Percentiles rank a stretch among this genome's conserved stretches.
Evolutionary conservation across 2,113 vertebrate species (phyloP).

Genomic region (Pycnonotus jocosus): DNA sequence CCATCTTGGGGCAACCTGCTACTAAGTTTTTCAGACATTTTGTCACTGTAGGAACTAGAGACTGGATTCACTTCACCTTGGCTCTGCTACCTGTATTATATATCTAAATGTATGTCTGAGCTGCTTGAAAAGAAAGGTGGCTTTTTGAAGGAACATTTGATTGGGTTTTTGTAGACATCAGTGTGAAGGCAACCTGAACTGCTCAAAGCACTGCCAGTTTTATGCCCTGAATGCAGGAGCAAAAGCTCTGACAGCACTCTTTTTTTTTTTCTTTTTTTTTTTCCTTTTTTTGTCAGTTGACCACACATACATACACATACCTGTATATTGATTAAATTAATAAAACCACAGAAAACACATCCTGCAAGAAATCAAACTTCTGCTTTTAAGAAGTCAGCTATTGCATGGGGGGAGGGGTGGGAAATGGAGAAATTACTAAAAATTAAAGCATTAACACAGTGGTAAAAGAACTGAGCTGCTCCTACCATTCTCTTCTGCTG

Average conservation of each 20-base stretch:
- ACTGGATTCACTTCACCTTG: background rate
- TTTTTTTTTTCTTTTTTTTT: too few species aligned
- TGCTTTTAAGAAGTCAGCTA: background rate
- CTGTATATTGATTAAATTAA: background rate
- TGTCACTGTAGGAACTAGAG: background rate
- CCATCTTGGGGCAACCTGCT: constrained; percentile 32
- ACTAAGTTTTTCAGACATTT: background rate
- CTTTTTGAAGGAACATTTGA: background rate
- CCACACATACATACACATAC: background rate
- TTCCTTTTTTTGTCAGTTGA: too few species aligned
- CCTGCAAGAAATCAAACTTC: background rate
- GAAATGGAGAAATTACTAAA: background rate
- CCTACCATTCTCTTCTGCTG: background rate
- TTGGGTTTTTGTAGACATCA: background rate
- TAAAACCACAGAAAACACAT: background rate
- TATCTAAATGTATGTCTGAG: background rate
- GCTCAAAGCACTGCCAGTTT: background rate
- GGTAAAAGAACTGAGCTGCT: background rate
- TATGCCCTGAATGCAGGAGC: background rate
- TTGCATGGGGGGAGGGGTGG: too few species aligned
- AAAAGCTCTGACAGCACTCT: background rate
- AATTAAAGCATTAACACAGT: background rate
- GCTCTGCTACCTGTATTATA: background rate
- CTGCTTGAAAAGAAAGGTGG: background rate
- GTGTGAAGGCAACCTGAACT: background rate